Evolutionary conservation across 1,140 invertebrate genomes (phyloP).

Genomic region (Halesus radiatus): DNA sequence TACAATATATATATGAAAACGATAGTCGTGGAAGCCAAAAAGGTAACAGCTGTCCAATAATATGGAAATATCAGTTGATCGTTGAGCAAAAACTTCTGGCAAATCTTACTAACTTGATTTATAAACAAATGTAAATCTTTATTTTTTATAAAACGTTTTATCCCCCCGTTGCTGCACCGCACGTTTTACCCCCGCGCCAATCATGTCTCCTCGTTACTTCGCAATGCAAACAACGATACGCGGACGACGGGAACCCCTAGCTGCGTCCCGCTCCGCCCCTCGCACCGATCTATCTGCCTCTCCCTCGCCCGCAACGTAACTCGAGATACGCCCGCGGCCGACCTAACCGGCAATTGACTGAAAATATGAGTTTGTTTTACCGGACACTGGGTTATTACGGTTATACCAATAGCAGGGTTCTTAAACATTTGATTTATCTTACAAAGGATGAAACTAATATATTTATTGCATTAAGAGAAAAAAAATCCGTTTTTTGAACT

Average conservation of each 20-base stretch:
- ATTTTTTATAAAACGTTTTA: too few species aligned
- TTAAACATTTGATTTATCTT: neutral
- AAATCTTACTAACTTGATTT: too few species aligned
- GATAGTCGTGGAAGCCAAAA: too few species aligned
- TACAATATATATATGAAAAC: too few species aligned
- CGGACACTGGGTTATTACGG: slow-evolving; percentile 54
- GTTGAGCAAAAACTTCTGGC: too few species aligned
- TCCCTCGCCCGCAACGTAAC: neutral
- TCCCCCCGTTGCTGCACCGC: too few species aligned
- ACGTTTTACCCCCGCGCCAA: neutral
- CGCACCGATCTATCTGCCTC: neutral
- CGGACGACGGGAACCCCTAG: neutral
- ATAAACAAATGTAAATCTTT: too few species aligned
- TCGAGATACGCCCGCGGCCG: slow-evolving; percentile 29
- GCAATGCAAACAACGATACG: slow-evolving; percentile 22
- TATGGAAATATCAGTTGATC: too few species aligned
- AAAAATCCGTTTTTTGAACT: too few species aligned
- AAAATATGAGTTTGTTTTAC: slow-evolving; percentile 57
- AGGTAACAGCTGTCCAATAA: too few species aligned
- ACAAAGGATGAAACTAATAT: too few species aligned
- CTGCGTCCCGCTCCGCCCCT: neutral
- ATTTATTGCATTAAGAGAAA: too few species aligned
- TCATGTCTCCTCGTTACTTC: slow-evolving; percentile 21
- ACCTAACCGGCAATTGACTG: slow-evolving; percentile 49
- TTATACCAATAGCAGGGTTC: slow-evolving; percentile 25